A percentile compares a stretch with the other conserved stretches of the same genome.
These are phyloP conservation scores for Buceros bicornis DNA, from an alignment of 2,797 vertebrate genomes.

Conservation along the genomic window DNA sequence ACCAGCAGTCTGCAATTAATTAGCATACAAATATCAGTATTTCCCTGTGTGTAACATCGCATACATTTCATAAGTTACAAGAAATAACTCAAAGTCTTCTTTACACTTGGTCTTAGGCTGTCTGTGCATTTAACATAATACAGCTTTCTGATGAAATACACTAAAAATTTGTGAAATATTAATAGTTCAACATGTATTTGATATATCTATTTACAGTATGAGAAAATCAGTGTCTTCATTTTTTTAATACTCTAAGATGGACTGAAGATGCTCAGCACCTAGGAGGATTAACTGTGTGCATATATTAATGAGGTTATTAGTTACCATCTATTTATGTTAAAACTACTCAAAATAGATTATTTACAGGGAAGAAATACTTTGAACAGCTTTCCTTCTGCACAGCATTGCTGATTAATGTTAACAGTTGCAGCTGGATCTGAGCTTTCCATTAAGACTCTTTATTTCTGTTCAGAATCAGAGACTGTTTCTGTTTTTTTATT, in stretches of 20 bases:
- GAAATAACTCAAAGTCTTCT: not conserved
- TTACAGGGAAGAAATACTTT: not conserved
- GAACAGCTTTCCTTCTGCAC: not conserved
- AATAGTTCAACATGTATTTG: not conserved
- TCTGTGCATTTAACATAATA: not conserved
- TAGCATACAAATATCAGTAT: slow-evolving; percentile 60
- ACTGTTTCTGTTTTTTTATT: not conserved
- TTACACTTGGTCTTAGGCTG: not conserved
- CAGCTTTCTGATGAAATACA: not conserved
- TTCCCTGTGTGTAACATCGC: not conserved
- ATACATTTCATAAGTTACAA: not conserved
- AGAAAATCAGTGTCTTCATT: not conserved
- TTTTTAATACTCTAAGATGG: not conserved
- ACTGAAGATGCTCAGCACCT: not conserved
- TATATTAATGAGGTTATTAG: not conserved
- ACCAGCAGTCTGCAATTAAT: slow-evolving; percentile 48
- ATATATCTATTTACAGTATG: not conserved
- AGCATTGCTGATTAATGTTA: not conserved
- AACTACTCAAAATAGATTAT: not conserved
- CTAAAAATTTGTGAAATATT: not conserved
- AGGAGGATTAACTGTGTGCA: not conserved
- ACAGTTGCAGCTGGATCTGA: not conserved
- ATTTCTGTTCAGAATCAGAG: not conserved
- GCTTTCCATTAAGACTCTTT: not conserved
- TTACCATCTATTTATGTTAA: not conserved